phyloP scores from a whole-genome alignment of 2,888 invertebrate genomes.

The Fabriciana adippe region DNA sequence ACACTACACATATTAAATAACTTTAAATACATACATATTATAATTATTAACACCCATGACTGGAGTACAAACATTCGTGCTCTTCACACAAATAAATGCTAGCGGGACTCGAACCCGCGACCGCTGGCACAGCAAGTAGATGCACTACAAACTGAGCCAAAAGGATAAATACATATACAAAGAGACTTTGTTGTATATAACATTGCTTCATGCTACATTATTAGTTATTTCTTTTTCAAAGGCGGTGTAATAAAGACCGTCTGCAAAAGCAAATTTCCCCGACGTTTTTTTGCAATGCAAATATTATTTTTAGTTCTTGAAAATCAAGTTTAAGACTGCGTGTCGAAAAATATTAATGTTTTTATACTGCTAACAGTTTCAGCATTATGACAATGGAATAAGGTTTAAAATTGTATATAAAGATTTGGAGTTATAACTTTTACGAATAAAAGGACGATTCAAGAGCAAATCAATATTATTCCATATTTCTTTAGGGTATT shows the following conservation, averaged over 20 bases:
- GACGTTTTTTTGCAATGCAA: constrained; percentile 38
- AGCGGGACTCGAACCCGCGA: too few relatives aligned
- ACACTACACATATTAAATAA: too few relatives aligned
- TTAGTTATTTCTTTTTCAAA: constrained; percentile 1
- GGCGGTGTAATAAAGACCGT: not conserved
- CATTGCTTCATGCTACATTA: not conserved
- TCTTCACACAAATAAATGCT: too few relatives aligned
- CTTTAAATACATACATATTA: too few relatives aligned
- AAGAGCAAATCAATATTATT: constrained; percentile 26
- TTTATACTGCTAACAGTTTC: not conserved
- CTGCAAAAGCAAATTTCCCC: constrained; percentile 11
- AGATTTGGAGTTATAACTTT: constrained; percentile 1
- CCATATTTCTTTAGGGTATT: constrained; percentile 12
- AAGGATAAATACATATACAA: too few relatives aligned
- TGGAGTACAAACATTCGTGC: too few relatives aligned
- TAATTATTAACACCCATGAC: too few relatives aligned
- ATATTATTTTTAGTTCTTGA: constrained; percentile 40
- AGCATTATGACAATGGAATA: not conserved
- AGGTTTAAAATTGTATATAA: constrained; percentile 2
- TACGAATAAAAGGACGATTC: not conserved
- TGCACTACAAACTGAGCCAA: too few relatives aligned
- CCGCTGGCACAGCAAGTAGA: too few relatives aligned
- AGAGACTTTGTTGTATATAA: too few relatives aligned
- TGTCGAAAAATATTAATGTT: not conserved
- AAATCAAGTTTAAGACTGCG: constrained; percentile 36